Evolutionary conservation across 2,113 vertebrate genomes (phyloP).

Genomic region (Cottus gobio): DNA sequence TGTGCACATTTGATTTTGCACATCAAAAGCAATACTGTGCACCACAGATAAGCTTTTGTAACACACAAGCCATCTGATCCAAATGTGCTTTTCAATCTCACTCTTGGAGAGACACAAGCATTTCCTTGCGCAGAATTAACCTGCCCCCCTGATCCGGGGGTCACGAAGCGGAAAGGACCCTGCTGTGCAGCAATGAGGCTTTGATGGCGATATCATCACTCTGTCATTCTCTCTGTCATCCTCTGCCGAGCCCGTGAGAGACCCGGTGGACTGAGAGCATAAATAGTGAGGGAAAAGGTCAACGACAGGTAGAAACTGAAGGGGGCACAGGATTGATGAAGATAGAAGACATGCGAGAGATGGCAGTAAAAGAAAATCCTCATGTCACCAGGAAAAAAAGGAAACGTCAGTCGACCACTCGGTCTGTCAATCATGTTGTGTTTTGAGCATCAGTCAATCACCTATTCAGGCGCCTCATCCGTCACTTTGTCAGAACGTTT

Average conservation of each 20-base stretch:
- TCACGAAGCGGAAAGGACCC: constrained; percentile 43
- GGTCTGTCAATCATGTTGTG: constrained; percentile 44
- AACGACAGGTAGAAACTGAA: constrained; percentile 40
- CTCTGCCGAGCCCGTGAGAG: constrained; percentile 37
- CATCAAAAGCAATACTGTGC: constrained; percentile 52
- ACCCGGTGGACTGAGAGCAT: constrained; percentile 32
- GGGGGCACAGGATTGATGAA: constrained; percentile 1
- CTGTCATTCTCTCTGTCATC: constrained; percentile 48
- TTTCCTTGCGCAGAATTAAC: constrained; percentile 51
- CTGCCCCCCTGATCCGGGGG: constrained; percentile 52
- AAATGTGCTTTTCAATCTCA: constrained; percentile 55
- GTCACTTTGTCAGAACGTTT: constrained; percentile 40
- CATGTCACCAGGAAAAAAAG: neutral
- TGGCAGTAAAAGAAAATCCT: constrained; percentile 13
- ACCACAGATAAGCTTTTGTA: constrained; percentile 64
- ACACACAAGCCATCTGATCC: constrained; percentile 66
- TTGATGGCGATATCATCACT: constrained; percentile 58
- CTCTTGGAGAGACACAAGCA: constrained; percentile 61
- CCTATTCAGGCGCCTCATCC: constrained; percentile 36
- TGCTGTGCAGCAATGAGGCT: constrained; percentile 40
- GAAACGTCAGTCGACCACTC: constrained; percentile 15
- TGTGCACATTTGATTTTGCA: constrained; percentile 58
- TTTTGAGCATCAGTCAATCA: constrained; percentile 46
- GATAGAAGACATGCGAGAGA: constrained; percentile 34
- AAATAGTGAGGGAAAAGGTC: constrained; percentile 50